Evolutionary conservation across 2,888 invertebrate species (phyloP).

Genomic region (Platycheirus albimanus): DNA sequence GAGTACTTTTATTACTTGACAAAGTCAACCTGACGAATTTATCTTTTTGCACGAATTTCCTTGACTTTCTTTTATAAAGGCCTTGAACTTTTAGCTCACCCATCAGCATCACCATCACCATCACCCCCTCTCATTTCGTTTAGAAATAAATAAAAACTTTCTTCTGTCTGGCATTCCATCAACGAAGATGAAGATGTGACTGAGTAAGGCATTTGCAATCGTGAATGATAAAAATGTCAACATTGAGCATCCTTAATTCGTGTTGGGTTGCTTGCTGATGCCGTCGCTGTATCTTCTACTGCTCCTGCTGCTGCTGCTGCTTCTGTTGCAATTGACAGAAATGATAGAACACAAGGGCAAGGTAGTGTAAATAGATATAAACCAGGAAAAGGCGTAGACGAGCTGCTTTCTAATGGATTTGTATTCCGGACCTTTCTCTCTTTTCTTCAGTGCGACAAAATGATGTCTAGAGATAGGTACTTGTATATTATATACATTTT

Average conservation of each 20-base stretch:
- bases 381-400: constrained; percentile 42
- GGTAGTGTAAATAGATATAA: constrained; percentile 16
- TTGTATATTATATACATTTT: background rate
- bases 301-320: background rate
- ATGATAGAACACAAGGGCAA: constrained; percentile 56
- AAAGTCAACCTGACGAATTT: constrained; percentile 43
- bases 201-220: constrained; percentile 51
- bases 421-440: constrained; percentile 50
- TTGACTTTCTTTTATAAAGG: background rate
- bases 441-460: constrained; percentile 8
- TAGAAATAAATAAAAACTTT: background rate
- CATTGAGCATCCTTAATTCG: constrained; percentile 68
- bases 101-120: no score
- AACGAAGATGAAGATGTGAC: constrained; percentile 36
- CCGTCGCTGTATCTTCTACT: no score
- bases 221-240: constrained; percentile 65
- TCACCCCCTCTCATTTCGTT: background rate
- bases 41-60: background rate
- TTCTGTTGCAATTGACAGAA: constrained; percentile 56
- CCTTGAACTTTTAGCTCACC: constrained; percentile 52
- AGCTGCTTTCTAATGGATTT: constrained; percentile 68
- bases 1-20: constrained; percentile 8
- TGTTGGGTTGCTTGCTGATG: constrained; percentile 3
- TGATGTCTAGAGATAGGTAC: constrained; percentile 49
- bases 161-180: constrained; percentile 29